These are phyloP conservation scores for Cheilosia vernalis DNA, from an alignment of 2,888 invertebrate species.

Conservation along the genomic window DNA sequence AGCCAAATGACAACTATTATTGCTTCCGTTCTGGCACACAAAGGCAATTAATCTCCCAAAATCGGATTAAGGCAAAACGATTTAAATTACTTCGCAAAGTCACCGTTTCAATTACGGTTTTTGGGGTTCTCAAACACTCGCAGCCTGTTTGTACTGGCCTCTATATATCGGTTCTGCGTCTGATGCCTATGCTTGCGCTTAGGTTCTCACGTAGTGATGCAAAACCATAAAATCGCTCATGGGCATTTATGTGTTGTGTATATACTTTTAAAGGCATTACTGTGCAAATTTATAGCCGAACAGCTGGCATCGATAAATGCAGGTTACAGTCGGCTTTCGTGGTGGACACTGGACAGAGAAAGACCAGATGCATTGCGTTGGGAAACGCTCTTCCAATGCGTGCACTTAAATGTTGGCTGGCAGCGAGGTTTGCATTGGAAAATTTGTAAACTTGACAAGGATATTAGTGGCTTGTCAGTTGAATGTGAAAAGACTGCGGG, in stretches of 20 bases:
- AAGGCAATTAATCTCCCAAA: constrained; percentile 26
- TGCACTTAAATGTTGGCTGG: too few relatives aligned
- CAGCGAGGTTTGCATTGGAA: too few relatives aligned
- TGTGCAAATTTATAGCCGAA: constrained; percentile 29
- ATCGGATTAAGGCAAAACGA: constrained; percentile 27
- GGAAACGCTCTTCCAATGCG: too few relatives aligned
- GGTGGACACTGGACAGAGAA: background rate
- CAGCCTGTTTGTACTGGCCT: background rate
- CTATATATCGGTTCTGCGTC: too few relatives aligned
- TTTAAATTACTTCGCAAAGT: constrained; percentile 42
- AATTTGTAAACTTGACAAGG: too few relatives aligned
- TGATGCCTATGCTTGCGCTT: background rate
- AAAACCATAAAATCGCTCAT: constrained; percentile 10
- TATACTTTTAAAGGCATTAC: constrained; percentile 17
- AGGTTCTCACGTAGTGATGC: constrained; percentile 1
- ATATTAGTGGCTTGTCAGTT: too few relatives aligned
- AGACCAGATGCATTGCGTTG: background rate
- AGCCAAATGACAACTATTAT: constrained; percentile 12
- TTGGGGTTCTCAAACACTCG: background rate
- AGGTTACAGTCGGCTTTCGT: background rate
- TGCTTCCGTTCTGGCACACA: background rate
- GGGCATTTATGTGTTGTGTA: background rate
- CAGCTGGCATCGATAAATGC: background rate
- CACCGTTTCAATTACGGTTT: constrained; percentile 25
- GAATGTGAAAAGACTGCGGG: too few relatives aligned